Conservation (phyloP, 2,113 vertebrate species). For the Chaetorhynchus papuensis region DNA sequence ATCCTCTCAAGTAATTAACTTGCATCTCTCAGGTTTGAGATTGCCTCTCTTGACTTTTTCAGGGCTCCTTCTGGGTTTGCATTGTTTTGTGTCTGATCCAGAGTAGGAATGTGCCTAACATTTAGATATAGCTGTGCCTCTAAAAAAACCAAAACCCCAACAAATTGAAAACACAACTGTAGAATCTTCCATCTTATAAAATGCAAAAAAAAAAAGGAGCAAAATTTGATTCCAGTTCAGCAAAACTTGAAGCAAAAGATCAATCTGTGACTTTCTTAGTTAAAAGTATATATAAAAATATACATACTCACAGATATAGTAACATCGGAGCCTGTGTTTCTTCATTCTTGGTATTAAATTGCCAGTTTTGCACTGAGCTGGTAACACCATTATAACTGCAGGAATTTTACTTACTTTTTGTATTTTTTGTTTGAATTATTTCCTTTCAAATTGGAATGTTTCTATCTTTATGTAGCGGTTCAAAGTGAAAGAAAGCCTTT, state of each 20-base stretch:
- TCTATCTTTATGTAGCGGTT: constrained; percentile 79
- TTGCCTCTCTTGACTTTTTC: neutral
- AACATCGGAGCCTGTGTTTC: neutral
- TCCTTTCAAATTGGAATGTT: constrained; percentile 13
- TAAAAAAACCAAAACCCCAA: neutral
- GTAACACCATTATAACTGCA: neutral
- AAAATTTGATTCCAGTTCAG: neutral
- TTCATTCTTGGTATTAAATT: neutral
- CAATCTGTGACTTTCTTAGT: neutral
- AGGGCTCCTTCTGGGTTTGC: neutral
- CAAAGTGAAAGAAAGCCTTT: constrained; percentile 98
- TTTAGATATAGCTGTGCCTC: neutral
- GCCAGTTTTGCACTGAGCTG: neutral
- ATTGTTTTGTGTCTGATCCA: neutral
- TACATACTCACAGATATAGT: neutral
- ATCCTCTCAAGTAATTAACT: neutral
- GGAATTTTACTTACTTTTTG: neutral
- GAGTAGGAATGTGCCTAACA: neutral
- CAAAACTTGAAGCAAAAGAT: neutral
- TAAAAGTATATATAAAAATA: neutral
- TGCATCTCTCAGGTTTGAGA: neutral
- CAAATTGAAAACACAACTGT: neutral
- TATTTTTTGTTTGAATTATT: neutral
- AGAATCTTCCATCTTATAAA: neutral
- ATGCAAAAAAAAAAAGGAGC: neutral